Base-by-base conservation (phyloP, 2,113 vertebrate species). In the Leucosticte australis region DNA sequence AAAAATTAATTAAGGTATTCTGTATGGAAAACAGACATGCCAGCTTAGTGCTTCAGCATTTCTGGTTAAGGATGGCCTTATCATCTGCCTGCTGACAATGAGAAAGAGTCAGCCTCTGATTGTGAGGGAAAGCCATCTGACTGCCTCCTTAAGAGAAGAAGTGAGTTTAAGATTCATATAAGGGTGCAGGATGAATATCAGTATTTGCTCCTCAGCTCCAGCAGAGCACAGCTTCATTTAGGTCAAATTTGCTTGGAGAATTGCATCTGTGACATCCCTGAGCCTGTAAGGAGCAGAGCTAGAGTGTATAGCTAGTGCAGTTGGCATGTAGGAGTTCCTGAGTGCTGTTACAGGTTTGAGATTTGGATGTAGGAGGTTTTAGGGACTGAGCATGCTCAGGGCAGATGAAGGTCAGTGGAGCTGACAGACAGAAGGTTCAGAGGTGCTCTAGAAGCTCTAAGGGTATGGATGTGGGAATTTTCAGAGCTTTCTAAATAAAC, bases 311-410 rank as follows among this genome's bases (percentile, higher is more conserved):
- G 89, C 63, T 65, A 30, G 83, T 94, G 91, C 94, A 95, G 91
- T 76, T 96, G 91, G 94, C 93, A 83, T 74, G 90, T 94, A 74
- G 94, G 95, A 94, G 95, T 90, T 95, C 62, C 14, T 68, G 91
- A 82, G 92, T 0, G 1, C 89, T 74, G 76, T 24, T 70, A 18
- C 4, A 50, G 53, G 76, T 89, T 84, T 50, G 64, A 67, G 86
- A 77, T 89, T 86, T 33, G 73, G 46, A 59, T 0, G 90, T 95
- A 52, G 95, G 94, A 93, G 95, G 83, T 90, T 67, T 81, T 42
- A 67, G 55, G 82, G 63, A 63, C 71, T 83, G 94, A 90, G 74
- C 82, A 78, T 86, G 78, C 75, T 80, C 93, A 74, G 90, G 70
- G 39, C 52, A 68, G 88, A 90, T 93, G 93, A 88, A 86, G 96